A percentile compares a stretch with the other conserved stretches of the same genome.
Conservation (phyloP, 2,113 vertebrate species). For the Pseudorhombus dupliciocellatus region DNA sequence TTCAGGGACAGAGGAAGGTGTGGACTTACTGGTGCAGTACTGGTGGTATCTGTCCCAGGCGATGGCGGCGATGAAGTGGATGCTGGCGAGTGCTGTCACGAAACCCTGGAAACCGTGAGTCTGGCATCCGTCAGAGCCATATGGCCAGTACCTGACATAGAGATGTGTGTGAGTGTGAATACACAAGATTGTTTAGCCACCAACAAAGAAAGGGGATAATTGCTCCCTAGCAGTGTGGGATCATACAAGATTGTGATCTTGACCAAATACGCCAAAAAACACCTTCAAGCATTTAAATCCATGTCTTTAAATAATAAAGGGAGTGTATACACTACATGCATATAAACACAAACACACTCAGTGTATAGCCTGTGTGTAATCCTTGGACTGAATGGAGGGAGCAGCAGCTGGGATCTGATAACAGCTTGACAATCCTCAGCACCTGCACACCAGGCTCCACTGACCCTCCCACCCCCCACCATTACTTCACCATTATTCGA, state of each 20-base stretch:
- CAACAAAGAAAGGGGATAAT: background rate
- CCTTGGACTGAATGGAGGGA: background rate
- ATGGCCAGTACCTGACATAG: conserved; percentile 90
- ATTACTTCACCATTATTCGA: background rate
- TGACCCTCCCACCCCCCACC: background rate
- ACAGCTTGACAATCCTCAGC: background rate
- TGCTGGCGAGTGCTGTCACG: conserved; percentile 87
- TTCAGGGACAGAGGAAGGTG: background rate
- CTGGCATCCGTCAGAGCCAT: conserved; percentile 91
- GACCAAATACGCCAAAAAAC: background rate
- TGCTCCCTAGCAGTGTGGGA: background rate
- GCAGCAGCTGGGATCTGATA: background rate
- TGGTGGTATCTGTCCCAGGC: conserved; percentile 96
- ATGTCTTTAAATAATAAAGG: no score
- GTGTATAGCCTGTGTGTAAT: background rate
- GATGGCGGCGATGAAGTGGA: conserved; percentile 88
- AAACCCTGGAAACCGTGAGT: conserved; percentile 97
- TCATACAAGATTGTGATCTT: no score
- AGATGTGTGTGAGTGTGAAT: background rate
- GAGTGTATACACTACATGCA: background rate
- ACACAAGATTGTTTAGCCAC: background rate
- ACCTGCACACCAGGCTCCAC: background rate
- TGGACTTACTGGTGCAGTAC: conserved; percentile 89
- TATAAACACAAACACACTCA: background rate
- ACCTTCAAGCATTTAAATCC: no score